Evolutionary conservation across 2,113 vertebrate species (phyloP).

Genomic region (Callospermophilus lateralis): DNA sequence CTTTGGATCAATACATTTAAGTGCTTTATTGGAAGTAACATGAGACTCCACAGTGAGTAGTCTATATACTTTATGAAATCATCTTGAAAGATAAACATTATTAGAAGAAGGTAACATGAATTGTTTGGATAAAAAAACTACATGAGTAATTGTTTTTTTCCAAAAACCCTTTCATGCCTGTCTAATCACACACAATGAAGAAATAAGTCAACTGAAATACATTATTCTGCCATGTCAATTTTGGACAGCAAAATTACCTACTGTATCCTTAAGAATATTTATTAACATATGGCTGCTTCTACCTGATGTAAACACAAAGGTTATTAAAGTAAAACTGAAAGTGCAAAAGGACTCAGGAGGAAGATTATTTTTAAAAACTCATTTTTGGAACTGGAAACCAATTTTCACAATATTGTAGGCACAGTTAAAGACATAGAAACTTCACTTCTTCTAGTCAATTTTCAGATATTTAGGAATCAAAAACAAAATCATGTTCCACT

Average conservation of each 20-base stretch:
- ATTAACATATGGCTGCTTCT: background rate
- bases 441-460: background rate
- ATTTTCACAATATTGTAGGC: background rate
- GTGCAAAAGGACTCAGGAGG: background rate
- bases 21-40: background rate
- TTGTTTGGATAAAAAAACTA: slow-evolving; percentile 31
- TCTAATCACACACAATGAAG: slow-evolving; percentile 54
- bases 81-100: slow-evolving; percentile 18
- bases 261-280: background rate
- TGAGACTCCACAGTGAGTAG: background rate
- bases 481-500: background rate
- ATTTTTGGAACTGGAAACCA: background rate
- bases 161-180: background rate
- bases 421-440: background rate
- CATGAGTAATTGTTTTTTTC: background rate
- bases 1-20: background rate
- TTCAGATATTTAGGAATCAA: background rate
- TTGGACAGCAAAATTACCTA: slow-evolving; percentile 4
- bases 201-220: slow-evolving; percentile 51
- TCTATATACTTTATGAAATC: background rate
- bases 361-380: background rate
- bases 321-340: background rate
- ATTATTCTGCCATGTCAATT: slow-evolving; percentile 38
- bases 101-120: slow-evolving; percentile 16
- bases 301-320: background rate